Base-by-base conservation (phyloP, 37 sponge, comb jelly and placozoan species). In the Aphrocallistes beatrix region DNA sequence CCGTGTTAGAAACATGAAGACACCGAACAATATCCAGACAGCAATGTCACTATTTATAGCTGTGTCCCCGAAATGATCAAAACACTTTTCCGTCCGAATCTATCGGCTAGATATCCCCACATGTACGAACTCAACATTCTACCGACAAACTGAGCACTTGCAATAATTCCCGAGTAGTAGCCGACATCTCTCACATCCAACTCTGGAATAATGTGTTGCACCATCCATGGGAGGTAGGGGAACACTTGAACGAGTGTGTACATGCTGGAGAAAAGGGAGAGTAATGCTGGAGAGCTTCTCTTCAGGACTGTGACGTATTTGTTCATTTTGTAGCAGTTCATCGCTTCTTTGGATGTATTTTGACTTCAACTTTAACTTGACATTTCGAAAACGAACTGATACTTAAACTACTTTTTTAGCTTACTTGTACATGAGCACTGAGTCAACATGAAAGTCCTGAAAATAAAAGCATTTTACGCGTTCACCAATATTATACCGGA, bases 161-260 rank as follows among this genome's bases (percentile, higher is more conserved):
- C 92, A 21, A 94, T 82, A 19, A 90, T 81, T 13, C 95, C 95
- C 51, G 88, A 92, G 85, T 94, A 94, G 13, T 84, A 39, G 60
- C 88, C 85, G 30, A 88, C 51, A 38, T 51, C 40, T 0, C 47
- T 49, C 39, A 84, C 87, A 37, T 84, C 38, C 34, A 91, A 30
- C 28, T 50, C 48, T 37, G 92, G 92, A 0, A 87, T 37, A 23
- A 91, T 83, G 21, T 88, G 86, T 60, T 87, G 50, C 38, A 92
- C 91, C 95, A 94, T 92, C 89, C 91, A 94, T 9, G 92, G 92
- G n/a, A 92, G 88, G 60, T 89, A 92, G 1, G 95, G 95, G 47
- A 94, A 94, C 39, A 92, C 38, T 90, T 90, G 86, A 0, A 92
- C 90, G 82, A 92, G 90, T 47, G 91, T 37, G 40, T 82, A 92